Evolutionary conservation across 2,797 vertebrate species (phyloP).

Genomic region (Anguilla pacifica): DNA sequence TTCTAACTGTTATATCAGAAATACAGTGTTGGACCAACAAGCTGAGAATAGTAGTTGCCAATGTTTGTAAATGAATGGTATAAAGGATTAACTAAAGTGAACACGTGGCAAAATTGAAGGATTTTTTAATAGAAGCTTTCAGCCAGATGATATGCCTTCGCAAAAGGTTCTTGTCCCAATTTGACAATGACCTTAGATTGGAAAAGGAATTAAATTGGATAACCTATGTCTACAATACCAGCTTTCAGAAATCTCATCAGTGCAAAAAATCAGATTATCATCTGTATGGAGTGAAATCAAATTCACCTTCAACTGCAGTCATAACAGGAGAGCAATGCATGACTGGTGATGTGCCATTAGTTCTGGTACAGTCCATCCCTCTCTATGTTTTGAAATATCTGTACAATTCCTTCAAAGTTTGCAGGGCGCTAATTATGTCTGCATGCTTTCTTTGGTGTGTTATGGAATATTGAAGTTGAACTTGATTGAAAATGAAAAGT

Average conservation of each 20-base stretch:
- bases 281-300: neutral
- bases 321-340: neutral
- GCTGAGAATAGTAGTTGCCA: neutral
- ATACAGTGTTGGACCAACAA: neutral
- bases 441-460: neutral
- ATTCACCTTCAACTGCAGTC: neutral
- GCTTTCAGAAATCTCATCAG: neutral
- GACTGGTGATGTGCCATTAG: neutral
- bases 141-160: neutral
- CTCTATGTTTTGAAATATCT: neutral
- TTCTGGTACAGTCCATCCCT: neutral
- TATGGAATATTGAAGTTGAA: neutral
- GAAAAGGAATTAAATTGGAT: neutral
- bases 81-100: neutral
- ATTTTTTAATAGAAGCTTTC: slow-evolving; percentile 1
- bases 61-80: neutral
- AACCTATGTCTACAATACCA: neutral
- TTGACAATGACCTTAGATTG: neutral
- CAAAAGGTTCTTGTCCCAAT: neutral
- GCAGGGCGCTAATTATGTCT: neutral
- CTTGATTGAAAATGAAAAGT: neutral
- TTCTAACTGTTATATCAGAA: neutral
- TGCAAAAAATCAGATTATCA: neutral
- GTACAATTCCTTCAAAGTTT: neutral
- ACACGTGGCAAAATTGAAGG: neutral